Evolutionary conservation across 2,797 vertebrate genomes (phyloP).

Genomic region (Saxicola maurus): DNA sequence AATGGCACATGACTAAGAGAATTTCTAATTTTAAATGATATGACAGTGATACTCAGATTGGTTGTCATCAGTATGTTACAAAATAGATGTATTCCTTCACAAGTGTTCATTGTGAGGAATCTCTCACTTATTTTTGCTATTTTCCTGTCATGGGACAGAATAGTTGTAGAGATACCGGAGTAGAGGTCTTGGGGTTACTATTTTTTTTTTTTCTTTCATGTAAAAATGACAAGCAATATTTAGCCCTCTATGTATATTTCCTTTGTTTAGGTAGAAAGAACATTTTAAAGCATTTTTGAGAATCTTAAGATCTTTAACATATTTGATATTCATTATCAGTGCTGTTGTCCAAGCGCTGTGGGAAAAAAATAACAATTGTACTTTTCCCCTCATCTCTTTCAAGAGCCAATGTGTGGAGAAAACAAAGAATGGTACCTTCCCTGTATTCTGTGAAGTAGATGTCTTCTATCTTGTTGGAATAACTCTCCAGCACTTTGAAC

Average conservation of each 20-base stretch:
- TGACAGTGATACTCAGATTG: background rate
- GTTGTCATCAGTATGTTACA: background rate
- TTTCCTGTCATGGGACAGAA: background rate
- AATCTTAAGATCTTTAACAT: background rate
- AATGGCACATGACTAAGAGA: background rate
- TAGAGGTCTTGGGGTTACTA: background rate
- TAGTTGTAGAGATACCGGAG: background rate
- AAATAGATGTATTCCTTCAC: background rate
- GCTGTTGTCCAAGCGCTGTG: background rate
- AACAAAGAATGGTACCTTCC: background rate
- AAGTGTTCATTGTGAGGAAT: background rate
- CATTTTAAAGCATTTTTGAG: background rate
- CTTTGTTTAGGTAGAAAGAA: background rate
- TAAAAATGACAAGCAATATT: background rate
- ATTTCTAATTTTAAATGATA: background rate
- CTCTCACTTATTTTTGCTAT: background rate
- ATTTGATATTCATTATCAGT: background rate
- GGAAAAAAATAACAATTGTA: background rate
- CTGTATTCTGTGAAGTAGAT: background rate
- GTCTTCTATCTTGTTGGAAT: background rate
- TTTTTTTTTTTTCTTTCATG: background rate
- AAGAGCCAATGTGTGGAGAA: background rate
- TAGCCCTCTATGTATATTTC: background rate
- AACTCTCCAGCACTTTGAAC: background rate
- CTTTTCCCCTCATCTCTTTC: background rate